A percentile compares a stretch with the other conserved stretches of the same genome.
phyloP scores from a whole-genome alignment of 2,113 vertebrate genomes.

The Pyrgilauda ruficollis region DNA sequence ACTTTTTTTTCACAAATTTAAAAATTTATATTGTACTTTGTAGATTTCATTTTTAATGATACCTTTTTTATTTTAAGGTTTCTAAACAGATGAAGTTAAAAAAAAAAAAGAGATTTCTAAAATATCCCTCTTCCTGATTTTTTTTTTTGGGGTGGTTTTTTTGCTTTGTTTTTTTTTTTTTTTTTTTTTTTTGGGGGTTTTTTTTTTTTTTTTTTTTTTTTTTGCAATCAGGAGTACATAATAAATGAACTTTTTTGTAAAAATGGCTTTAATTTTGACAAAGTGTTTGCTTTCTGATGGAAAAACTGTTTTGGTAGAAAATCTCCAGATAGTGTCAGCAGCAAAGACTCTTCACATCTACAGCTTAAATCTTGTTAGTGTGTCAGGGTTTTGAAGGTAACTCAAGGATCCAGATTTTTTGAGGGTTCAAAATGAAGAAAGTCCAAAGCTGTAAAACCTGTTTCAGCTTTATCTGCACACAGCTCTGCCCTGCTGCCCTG shows the following conservation, averaged over 20 bases:
- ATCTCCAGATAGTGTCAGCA: background rate
- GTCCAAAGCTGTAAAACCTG: background rate
- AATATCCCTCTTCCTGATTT: background rate
- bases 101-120: background rate
- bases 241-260: background rate
- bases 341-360: background rate
- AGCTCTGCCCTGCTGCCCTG: background rate
- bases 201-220: too few relatives aligned
- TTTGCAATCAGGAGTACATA: background rate
- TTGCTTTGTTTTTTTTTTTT: background rate
- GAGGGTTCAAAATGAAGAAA: background rate
- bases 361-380: background rate
- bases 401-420: background rate
- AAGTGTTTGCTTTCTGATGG: background rate
- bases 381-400: background rate
- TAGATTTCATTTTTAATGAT: background rate
- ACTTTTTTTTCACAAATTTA: background rate
- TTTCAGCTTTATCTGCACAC: background rate
- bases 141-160: background rate
- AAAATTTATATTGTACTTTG: background rate
- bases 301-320: background rate
- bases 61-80: background rate
- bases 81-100: background rate
- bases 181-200: too few relatives aligned
- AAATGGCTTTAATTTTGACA: background rate